Evolutionary conservation across 2,113 vertebrate species (phyloP).

Genomic region (Anarrhichthys ocellatus): DNA sequence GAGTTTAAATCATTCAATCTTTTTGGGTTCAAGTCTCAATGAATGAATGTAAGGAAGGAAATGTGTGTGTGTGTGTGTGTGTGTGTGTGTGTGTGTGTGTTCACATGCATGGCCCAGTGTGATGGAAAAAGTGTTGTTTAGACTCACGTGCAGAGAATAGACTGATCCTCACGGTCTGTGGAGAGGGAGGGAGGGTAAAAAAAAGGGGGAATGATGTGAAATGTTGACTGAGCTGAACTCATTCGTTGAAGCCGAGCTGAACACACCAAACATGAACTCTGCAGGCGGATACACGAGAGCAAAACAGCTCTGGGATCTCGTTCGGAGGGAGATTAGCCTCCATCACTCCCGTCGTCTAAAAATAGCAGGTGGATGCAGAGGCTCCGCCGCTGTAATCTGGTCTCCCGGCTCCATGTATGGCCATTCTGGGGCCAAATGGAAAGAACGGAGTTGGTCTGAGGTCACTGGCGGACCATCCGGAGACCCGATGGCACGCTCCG

Average conservation of each 20-base stretch:
- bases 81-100: constrained; percentile 14
- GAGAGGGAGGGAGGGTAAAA: constrained; percentile 10
- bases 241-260: constrained; percentile 43
- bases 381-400: constrained; percentile 42
- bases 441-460: constrained; percentile 48
- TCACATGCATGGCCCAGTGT: not conserved
- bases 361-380: constrained; percentile 61
- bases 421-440: constrained; percentile 57
- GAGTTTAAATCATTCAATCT: not conserved
- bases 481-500: constrained; percentile 36
- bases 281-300: constrained; percentile 14
- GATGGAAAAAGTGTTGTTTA: constrained; percentile 32
- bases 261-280: constrained; percentile 61
- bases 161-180: constrained; percentile 83
- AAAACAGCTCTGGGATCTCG: constrained; percentile 3
- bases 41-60: not conserved
- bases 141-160: constrained; percentile 84
- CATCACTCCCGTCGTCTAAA: constrained; percentile 58
- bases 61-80: constrained; percentile 6
- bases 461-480: constrained; percentile 48
- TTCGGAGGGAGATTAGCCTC: constrained; percentile 61
- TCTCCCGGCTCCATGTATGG: constrained; percentile 76
- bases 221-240: constrained; percentile 44
- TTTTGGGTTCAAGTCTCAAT: not conserved
- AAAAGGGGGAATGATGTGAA: constrained; percentile 2